A percentile compares a stretch with the other conserved stretches of the same genome.
These are phyloP conservation scores for Heliconius melpomene DNA, from an alignment of 1,140 invertebrate genomes.

Conservation along the genomic window DNA sequence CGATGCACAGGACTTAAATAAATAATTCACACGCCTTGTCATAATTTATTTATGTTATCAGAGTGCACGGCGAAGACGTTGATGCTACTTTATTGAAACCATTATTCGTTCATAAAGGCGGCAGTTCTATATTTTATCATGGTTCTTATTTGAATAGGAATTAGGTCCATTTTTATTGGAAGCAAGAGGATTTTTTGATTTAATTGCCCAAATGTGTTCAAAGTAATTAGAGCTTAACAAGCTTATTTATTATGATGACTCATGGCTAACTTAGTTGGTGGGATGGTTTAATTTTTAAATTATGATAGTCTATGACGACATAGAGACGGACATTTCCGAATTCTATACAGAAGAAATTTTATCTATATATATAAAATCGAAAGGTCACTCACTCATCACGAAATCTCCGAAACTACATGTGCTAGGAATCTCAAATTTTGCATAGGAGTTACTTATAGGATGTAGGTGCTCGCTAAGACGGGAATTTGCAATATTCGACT, in stretches of 20 bases:
- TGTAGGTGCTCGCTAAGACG: too few species aligned
- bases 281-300: conserved; percentile 8
- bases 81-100: not conserved
- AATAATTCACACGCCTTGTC: conserved; percentile 35
- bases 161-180: conserved; percentile 28
- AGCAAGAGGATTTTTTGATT: conserved; percentile 24
- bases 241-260: conserved; percentile 40
- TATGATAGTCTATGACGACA: not conserved
- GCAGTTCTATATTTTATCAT: conserved; percentile 11
- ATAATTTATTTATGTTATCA: conserved; percentile 29
- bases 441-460: too few species aligned
- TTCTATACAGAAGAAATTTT: not conserved
- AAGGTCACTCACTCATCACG: too few species aligned
- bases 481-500: too few species aligned
- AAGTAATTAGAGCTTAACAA: conserved; percentile 44
- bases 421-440: too few species aligned
- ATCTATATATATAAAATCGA: too few species aligned
- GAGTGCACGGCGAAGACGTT: not conserved
- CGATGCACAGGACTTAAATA: conserved; percentile 7
- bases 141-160: conserved; percentile 20
- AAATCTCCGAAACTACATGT: too few species aligned
- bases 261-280: conserved; percentile 32
- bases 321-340: not conserved
- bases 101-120: not conserved
- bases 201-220: conserved; percentile 46